Base-by-base conservation (phyloP, 2,113 vertebrate species). In the Python bivittatus region DNA sequence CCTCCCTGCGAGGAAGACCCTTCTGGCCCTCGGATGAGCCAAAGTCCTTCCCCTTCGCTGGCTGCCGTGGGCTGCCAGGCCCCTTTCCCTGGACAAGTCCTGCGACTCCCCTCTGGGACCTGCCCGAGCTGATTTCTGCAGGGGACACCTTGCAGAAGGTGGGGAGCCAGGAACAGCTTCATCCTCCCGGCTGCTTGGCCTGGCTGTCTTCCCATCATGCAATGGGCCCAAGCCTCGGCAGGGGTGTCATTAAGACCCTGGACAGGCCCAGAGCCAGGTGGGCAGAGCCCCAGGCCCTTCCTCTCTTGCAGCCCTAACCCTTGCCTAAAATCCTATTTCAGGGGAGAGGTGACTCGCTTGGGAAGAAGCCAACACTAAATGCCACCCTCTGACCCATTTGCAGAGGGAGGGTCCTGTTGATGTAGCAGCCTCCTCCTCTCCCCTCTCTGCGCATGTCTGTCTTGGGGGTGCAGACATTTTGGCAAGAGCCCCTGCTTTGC, bases 351-450 rank as follows among this genome's bases (percentile, higher is more conserved):
- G 72, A 22, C 48, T 48, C 7, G 48, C 48, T 6, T 48, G 48
- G 48, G 48, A 48, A 48, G 48, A 4, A 48, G 48, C 48, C 48
- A 48, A 6, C 2, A 33, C 6, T 22, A 9, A 79, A 42, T 3
- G 33, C 33, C 33, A 23, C 68, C 6, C 13, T 5, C 64, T 0
- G 6, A 7, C 15, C 68, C 68, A 38, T 52, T 85, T 85, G 23
- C 23, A 44, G 3, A 9, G 27, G 25, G 9, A 12, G 17, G 53
- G 13, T 15, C 52, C 27, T 0, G 0, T 38, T 10, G n/a, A 27
- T 48, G 38, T 52, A 27, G 4, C 33, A 1, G 12, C 33, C 10
- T 13, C 38, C 11, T 53, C 42, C 4, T 0, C 13, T 13, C 22
- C 88, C 29, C 1, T 1, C 4, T 3, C 2, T 2, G 33, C 22